Base-by-base conservation (phyloP, 2,888 invertebrate genomes). In the Clistopyga incitator region DNA sequence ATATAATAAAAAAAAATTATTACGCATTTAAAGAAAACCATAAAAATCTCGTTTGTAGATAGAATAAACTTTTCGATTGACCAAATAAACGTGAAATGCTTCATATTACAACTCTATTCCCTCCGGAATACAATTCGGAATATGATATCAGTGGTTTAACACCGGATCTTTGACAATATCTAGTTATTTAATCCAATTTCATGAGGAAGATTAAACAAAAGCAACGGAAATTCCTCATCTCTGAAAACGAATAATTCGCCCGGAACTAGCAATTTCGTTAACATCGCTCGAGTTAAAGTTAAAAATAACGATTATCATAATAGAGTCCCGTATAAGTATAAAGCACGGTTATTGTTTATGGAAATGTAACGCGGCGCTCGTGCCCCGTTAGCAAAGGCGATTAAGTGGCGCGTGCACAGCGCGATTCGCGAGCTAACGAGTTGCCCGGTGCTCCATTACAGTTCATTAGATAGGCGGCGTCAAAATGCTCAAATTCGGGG, bases 391-490 rank as follows among this genome's bases (percentile, higher is more conserved):
- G 23, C 23, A 10, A 56, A 15, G 47, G 20, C 78, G 78, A 78
- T 82, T 68, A 82, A 74, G 23, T 25, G 45, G 64, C 82, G 64
- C 82, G 78, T 87, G 88, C 89, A 89, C 88, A 87, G 86, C 87
- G 82, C 86, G 82, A 84, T 65, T 85, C 67, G 56, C 68, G 79
- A 87, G 88, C 89, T 90, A 90, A 90, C 89, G 89, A 90, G 90
- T 90, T 89, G 88, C 86, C 86, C 87, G 89, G 89, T 89, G 87
- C 89, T 87, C 87, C 86, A 89, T 87, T 86, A 88, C 86, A 88
- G 88, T 88, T 90, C 90, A 89, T 90, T 90, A 88, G 85, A 89
- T 87, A 87, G 88, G 85, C 89, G 89, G 87, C 88, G 89, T 88
- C 87, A 89, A 90, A 89, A 90, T 91, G 90, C 90, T 90, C 89